Evolutionary conservation across 2,113 vertebrate species (phyloP), one percentile per base, ranked within the genome.

Genomic region (Ictidomys tridecemlineatus): DNA sequence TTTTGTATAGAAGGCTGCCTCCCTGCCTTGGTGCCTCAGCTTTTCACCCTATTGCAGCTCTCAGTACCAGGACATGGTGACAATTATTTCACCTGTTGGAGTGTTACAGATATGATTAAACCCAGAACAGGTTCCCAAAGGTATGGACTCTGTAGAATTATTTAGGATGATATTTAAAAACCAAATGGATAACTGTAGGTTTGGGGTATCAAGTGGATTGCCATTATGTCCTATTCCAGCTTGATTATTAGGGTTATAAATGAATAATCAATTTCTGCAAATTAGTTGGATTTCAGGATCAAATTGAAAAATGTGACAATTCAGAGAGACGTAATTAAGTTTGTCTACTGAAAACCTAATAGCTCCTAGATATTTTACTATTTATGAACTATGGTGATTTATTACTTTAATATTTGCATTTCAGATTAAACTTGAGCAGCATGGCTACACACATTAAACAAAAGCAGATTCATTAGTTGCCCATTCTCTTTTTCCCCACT

Each of bases 361-460:
- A 24, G 61, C 74, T 91, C 53, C 53, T 77, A 78, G 37, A 73
- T 26, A 22, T 70, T 61, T 65, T 61, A 42, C 74, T 90, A 2
- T 56, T 42, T 78, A 32, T 80, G 4, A 34, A 61, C 12, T 56
- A 42, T 2, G 42, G 48, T 91, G 12, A 78, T 61, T 72, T 93
- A 65, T 87, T 87, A 48, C 63, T 90, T 83, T 58, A 79, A 51
- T 86, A 69, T 83, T 84, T 90, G 9, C 58, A 45, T 89, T 91
- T 96, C 56, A 37, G 67, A 34, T 93, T 74, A 63, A 85, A 45
- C 18, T 79, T 82, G 34, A 82, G n/a, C 0, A 79, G 12, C 39
- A 61, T 42, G 48, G 32, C 13, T 91, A 14, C 37, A 11, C 0
- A 10, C 51, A 3, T 72, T 85, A 88, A 87, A 76, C 32, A 95